phyloP scores from a whole-genome alignment of 1,140 invertebrate genomes.

The Drosophila elegans region DNA sequence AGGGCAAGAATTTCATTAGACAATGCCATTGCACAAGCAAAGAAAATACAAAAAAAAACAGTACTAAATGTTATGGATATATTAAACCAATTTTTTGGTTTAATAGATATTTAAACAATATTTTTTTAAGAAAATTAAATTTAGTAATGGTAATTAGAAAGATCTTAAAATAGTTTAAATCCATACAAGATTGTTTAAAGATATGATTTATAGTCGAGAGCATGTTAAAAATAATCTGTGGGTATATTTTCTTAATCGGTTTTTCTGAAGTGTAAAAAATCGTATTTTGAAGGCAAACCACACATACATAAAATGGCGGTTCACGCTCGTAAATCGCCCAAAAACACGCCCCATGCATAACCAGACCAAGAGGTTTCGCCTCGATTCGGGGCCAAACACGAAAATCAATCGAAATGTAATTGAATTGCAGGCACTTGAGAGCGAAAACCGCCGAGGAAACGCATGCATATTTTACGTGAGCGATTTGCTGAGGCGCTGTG shows the following conservation, averaged over 20 bases:
- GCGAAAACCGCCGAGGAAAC: slow-evolving; percentile 75
- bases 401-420: slow-evolving; percentile 81
- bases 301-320: slow-evolving; percentile 18
- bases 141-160: background rate
- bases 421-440: slow-evolving; percentile 80
- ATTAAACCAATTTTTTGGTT: no score
- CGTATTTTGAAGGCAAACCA: background rate
- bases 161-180: no score
- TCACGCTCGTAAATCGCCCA: slow-evolving; percentile 40
- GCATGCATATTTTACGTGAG: slow-evolving; percentile 82
- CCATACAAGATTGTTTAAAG: no score
- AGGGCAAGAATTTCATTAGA: slow-evolving; percentile 10
- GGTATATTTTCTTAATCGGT: background rate
- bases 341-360: slow-evolving; percentile 25
- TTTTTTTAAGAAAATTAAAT: background rate
- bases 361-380: slow-evolving; percentile 13
- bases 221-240: background rate
- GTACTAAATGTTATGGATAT: background rate
- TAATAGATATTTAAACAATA: no score
- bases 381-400: slow-evolving; percentile 58
- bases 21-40: slow-evolving; percentile 9
- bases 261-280: slow-evolving; percentile 10
- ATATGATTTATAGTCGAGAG: background rate
- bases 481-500: slow-evolving; percentile 58
- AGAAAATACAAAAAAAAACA: background rate